These are phyloP conservation scores for Crypturellus undulatus DNA, from an alignment of 2,113 vertebrate genomes.

Conservation along the genomic window DNA sequence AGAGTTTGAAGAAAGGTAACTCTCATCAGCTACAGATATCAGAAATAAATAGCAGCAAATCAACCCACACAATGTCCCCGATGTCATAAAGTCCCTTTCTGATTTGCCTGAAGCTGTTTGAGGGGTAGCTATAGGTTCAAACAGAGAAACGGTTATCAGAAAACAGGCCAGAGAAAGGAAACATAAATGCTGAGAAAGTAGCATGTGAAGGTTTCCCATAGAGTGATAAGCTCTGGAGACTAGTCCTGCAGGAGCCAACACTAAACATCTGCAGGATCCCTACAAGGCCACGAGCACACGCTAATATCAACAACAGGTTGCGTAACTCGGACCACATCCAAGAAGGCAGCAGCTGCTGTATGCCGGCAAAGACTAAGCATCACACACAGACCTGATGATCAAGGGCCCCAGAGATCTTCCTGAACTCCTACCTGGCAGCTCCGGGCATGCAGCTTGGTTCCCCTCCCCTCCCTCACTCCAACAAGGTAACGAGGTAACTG, in stretches of 20 bases:
- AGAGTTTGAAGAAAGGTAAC: not conserved
- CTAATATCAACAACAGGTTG: not conserved
- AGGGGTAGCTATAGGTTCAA: not conserved
- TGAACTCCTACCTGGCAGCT: not conserved
- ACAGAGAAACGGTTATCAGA: not conserved
- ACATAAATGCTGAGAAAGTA: not conserved
- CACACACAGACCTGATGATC: not conserved
- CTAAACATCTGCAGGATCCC: accelerated
- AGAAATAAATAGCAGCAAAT: not conserved
- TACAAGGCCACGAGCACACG: accelerated
- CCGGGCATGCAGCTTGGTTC: not conserved
- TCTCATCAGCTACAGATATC: not conserved
- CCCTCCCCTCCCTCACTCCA: not conserved
- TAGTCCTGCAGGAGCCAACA: not conserved
- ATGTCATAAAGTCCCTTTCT: not conserved
- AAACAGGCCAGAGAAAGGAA: not conserved
- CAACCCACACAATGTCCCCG: not conserved
- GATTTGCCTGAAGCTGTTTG: not conserved
- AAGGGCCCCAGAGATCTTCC: not conserved
- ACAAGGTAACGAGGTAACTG: not conserved
- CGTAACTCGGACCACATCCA: not conserved
- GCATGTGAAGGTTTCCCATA: not conserved
- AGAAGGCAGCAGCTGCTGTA: not conserved
- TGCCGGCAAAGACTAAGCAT: not conserved
- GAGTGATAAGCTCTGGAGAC: not conserved